phyloP scores from a whole-genome alignment of 1,140 invertebrate genomes.

The Solenopsis invicta region DNA sequence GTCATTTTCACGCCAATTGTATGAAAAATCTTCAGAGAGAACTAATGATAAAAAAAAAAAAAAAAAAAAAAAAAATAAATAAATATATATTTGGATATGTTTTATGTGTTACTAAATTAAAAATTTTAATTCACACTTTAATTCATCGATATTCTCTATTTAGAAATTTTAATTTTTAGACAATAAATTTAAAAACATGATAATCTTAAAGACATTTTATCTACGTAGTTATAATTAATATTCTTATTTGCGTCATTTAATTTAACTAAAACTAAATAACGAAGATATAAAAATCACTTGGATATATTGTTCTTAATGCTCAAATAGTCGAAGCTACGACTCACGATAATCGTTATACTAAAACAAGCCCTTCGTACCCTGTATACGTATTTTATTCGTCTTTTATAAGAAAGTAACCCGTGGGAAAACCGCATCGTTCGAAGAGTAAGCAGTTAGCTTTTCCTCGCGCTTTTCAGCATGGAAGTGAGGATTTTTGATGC shows the following conservation, averaged over 20 bases:
- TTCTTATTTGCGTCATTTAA: neutral
- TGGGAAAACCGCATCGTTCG: slow-evolving; percentile 59
- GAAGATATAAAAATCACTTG: neutral
- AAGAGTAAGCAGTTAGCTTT: slow-evolving; percentile 60
- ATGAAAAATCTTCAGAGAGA: neutral
- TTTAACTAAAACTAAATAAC: neutral
- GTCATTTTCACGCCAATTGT: neutral
- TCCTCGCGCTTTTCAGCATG: slow-evolving; percentile 34
- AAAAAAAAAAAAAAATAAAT: no score
- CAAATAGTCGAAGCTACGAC: slow-evolving; percentile 19
- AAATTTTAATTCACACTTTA: neutral
- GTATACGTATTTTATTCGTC: neutral
- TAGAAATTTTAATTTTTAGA: no score
- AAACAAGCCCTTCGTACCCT: slow-evolving; percentile 33
- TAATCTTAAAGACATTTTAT: neutral
- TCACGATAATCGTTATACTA: slow-evolving; percentile 18
- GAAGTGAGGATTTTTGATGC: slow-evolving; percentile 55
- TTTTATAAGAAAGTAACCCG: slow-evolving; percentile 20
- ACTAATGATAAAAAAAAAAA: neutral
- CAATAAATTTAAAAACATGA: neutral
- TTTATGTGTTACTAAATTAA: neutral
- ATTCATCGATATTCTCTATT: no score
- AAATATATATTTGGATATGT: neutral
- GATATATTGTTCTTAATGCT: neutral
- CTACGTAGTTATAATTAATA: neutral